Evolutionary conservation across 2,888 invertebrate genomes (phyloP).

Genomic region (Amphipoea oculea): DNA sequence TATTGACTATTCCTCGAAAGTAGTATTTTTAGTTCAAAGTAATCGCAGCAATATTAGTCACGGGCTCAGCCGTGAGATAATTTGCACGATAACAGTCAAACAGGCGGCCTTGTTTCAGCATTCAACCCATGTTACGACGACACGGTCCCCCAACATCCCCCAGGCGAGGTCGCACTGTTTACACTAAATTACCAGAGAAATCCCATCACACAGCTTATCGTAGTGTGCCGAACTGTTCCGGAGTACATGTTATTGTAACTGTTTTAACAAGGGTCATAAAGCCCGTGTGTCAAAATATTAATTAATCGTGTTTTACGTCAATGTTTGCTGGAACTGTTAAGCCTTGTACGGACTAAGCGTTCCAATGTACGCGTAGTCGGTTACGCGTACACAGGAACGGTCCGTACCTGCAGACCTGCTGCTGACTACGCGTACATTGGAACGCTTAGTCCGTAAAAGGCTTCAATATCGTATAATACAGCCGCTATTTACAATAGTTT

Average conservation of each 20-base stretch:
- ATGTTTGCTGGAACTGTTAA: slow-evolving; percentile 12
- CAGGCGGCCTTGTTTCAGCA: slow-evolving; percentile 73
- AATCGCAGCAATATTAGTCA: slow-evolving; percentile 59
- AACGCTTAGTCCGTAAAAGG: no score
- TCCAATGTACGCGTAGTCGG: no score
- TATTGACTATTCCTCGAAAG: neutral
- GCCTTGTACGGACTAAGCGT: no score
- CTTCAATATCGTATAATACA: neutral
- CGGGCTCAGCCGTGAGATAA: slow-evolving; percentile 71
- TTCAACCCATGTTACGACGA: slow-evolving; percentile 75
- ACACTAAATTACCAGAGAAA: slow-evolving; percentile 75
- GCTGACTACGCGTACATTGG: no score
- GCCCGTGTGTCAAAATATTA: no score
- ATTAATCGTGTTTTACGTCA: neutral
- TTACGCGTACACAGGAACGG: no score
- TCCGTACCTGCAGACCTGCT: no score
- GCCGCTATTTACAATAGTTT: slow-evolving; percentile 21
- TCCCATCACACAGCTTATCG: slow-evolving; percentile 56
- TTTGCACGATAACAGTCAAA: slow-evolving; percentile 75
- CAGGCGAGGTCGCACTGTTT: slow-evolving; percentile 72
- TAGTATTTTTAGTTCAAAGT: slow-evolving; percentile 16
- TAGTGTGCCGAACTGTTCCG: slow-evolving; percentile 49
- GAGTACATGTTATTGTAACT: neutral
- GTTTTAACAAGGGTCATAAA: no score
- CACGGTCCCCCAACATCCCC: slow-evolving; percentile 73